Base-by-base conservation (phyloP, 37 sponge, comb jelly and placozoan species). In the Lycopodina hypogea region DNA sequence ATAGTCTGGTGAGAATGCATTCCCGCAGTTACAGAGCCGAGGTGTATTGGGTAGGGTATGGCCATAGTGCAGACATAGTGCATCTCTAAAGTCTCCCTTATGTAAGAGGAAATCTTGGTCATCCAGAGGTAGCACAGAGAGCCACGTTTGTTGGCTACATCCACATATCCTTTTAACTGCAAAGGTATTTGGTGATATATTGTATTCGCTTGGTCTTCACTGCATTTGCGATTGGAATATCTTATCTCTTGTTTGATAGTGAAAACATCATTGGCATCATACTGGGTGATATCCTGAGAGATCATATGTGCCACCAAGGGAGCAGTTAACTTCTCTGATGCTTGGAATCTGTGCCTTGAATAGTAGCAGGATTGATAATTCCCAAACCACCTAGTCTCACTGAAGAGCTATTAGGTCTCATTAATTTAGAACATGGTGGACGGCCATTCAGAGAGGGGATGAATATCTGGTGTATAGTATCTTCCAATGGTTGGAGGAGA, bases 351-450 rank as follows among this genome's bases (percentile, higher is more conserved):
- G 14, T 58, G 59, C 59, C 21, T 58, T 6, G 18, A 3, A 14
- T n/a, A n/a, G n/a, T n/a, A n/a, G n/a, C n/a, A 8, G 86, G 86
- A 50, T 79, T 64, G 26, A 48, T 57, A n/a, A 86, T 62, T 48
- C 80, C 87, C 51, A 86, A 15, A 26, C 83, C 88, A 63, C 88
- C 86, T 22, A 84, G 78, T 3, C 72, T 2, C 12, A 69, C 71
- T 42, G 84, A 78, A 0, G 77, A 62, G 29, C 52, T 45, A 35
- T 77, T 45, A 28, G 76, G 61, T 42, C 84, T 68, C 45, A 60
- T 52, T 2, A 56, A 12, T 59, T 40, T 72, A 4, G 82, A 72
- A 51, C 82, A 81, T 36, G 82, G 67, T 21, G 74, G 73, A 22
- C 72, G 48, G 37, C 82, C 82, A 3, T 73, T 65, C 24, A 60